These are phyloP conservation scores for Aspidiotus rigidus DNA, from an alignment of 2,888 invertebrate genomes.

Conservation along the genomic window DNA sequence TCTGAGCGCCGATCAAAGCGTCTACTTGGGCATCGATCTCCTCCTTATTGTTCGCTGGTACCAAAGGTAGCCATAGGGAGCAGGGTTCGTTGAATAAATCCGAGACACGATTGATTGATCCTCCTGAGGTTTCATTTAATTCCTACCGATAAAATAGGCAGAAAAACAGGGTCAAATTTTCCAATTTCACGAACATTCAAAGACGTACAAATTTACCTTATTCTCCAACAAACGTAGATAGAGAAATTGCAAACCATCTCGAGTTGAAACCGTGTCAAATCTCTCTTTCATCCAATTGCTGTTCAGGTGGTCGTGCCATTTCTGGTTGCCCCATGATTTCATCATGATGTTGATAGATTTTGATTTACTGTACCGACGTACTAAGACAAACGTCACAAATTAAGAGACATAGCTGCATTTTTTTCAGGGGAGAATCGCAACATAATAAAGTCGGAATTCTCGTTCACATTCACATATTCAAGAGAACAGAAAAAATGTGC, in stretches of 20 bases:
- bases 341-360: constrained; percentile 6
- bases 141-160: constrained; percentile 1
- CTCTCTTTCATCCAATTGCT: constrained; percentile 52
- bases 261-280: constrained; percentile 46
- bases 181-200: constrained; percentile 39
- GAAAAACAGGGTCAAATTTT: neutral
- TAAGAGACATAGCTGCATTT: no score
- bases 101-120: constrained; percentile 20
- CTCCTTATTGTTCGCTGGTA: constrained; percentile 36
- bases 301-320: constrained; percentile 53
- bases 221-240: constrained; percentile 50
- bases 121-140: constrained; percentile 16
- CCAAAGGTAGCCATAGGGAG: constrained; percentile 11
- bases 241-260: constrained; percentile 48
- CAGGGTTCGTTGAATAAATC: constrained; percentile 26
- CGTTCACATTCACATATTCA: no score
- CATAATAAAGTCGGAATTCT: no score
- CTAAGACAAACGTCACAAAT: no score
- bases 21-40: constrained; percentile 50
- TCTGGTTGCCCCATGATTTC: constrained; percentile 38
- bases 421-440: no score
- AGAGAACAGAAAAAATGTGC: no score
- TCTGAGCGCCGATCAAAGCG: constrained; percentile 48
- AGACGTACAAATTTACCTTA: constrained; percentile 44
- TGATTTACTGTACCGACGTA: neutral